These are phyloP conservation scores for Lepidochrysops patricia DNA, from an alignment of 2,888 invertebrate genomes.

Conservation along the genomic window DNA sequence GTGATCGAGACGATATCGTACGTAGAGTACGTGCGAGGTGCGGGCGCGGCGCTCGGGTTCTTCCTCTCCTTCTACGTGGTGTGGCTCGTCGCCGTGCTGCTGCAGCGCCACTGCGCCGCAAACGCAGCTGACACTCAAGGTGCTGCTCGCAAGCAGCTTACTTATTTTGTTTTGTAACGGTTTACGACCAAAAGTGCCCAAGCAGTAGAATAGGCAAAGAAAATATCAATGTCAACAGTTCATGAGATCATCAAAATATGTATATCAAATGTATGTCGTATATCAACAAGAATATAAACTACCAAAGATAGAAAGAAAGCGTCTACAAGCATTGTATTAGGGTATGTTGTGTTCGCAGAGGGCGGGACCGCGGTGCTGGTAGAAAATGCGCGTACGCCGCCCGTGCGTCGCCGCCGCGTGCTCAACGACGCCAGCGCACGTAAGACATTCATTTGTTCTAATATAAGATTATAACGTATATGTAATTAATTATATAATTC, in stretches of 20 bases:
- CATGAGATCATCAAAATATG: too few species aligned
- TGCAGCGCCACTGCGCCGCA: constrained; percentile 29
- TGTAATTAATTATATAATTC: background rate
- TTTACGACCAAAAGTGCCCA: too few species aligned
- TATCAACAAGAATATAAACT: too few species aligned
- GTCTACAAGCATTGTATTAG: too few species aligned
- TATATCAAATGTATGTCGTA: too few species aligned
- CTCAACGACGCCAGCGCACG: constrained; percentile 29
- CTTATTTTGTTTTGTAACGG: too few species aligned
- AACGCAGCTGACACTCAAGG: constrained; percentile 31
- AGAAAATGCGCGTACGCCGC: constrained; percentile 18
- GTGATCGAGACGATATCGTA: constrained; percentile 64
- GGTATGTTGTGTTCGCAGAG: background rate
- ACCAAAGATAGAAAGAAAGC: too few species aligned
- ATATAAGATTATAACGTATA: too few species aligned
- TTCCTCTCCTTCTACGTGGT: constrained; percentile 56
- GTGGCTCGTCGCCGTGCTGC: constrained; percentile 41
- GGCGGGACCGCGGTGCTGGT: constrained; percentile 22
- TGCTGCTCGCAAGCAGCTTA: background rate
- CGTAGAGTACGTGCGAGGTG: constrained; percentile 56
- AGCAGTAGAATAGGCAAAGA: too few species aligned
- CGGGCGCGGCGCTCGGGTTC: constrained; percentile 45
- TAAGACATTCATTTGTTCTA: too few species aligned
- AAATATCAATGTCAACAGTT: too few species aligned
- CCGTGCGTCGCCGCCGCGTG: constrained; percentile 28